phyloP scores from a whole-genome alignment of 2,888 invertebrate species.

The Capitulum mitella region DNA sequence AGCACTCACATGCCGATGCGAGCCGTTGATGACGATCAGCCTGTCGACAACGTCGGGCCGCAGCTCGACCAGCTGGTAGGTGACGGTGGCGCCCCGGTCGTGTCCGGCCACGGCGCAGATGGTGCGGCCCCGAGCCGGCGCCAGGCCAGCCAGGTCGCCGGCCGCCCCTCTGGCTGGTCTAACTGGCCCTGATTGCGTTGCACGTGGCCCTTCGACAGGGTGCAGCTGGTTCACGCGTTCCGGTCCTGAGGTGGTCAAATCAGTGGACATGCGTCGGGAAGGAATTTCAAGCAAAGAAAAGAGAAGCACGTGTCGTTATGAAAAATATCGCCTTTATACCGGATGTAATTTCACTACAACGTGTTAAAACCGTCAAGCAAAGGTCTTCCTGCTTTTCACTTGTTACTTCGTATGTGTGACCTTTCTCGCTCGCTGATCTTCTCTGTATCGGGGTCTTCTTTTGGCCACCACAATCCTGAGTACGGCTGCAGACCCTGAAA shows the following conservation, averaged over 20 bases:
- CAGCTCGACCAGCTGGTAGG: conserved; percentile 50
- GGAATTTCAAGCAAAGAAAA: too few species aligned
- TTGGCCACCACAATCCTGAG: too few species aligned
- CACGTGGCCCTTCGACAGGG: too few species aligned
- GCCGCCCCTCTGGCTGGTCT: conserved; percentile 54
- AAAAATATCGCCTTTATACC: not conserved
- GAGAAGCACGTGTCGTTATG: too few species aligned
- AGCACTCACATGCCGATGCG: conserved; percentile 47
- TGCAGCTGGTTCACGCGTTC: too few species aligned
- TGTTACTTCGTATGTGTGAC: too few species aligned
- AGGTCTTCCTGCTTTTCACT: too few species aligned
- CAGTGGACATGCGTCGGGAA: not conserved
- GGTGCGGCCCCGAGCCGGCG: conserved; percentile 42
- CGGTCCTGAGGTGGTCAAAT: not conserved
- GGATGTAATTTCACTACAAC: not conserved
- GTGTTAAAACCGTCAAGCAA: too few species aligned
- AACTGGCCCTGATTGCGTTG: conserved; percentile 52
- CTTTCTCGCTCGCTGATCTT: too few species aligned
- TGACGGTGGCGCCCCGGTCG: conserved; percentile 61
- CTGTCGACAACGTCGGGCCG: conserved; percentile 53
- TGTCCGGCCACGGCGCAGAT: conserved; percentile 54
- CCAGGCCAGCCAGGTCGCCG: conserved; percentile 55
- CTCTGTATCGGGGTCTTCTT: too few species aligned
- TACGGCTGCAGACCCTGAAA: too few species aligned
- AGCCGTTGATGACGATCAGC: conserved; percentile 52